These are phyloP conservation scores for Molossus alvarezi DNA, from an alignment of 2,797 vertebrate species.

Conservation along the genomic window DNA sequence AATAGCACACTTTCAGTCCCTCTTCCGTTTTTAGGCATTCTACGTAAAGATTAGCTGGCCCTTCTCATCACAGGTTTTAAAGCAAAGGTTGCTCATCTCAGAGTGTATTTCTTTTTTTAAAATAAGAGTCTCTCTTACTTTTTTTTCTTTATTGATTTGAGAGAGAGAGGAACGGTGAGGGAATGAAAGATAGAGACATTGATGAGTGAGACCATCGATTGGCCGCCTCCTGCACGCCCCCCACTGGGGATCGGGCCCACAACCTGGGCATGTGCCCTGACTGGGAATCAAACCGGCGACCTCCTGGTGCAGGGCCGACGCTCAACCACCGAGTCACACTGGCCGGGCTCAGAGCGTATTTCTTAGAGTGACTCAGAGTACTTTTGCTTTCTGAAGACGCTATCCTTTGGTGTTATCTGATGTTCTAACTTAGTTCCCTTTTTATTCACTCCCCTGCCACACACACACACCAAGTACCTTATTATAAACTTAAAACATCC, in stretches of 20 bases:
- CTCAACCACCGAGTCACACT: too few relatives aligned
- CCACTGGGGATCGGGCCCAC: too few relatives aligned
- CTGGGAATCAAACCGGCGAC: too few relatives aligned
- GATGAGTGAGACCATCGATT: too few relatives aligned
- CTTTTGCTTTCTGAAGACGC: background rate
- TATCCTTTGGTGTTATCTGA: background rate
- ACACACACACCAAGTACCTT: background rate
- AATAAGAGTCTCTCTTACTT: too few relatives aligned
- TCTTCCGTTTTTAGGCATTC: slow-evolving; percentile 74
- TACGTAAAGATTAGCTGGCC: slow-evolving; percentile 56
- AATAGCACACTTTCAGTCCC: slow-evolving; percentile 72
- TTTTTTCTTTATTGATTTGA: too few relatives aligned
- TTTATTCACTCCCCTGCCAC: background rate
- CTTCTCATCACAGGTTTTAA: slow-evolving; percentile 10
- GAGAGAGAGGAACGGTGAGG: too few relatives aligned
- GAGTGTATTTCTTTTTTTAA: background rate
- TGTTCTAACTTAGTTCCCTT: background rate
- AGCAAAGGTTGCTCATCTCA: slow-evolving; percentile 59
- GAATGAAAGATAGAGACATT: too few relatives aligned
- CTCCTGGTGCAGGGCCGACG: too few relatives aligned
- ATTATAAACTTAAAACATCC: background rate
- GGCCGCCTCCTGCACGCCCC: too few relatives aligned
- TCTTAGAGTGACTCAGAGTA: background rate
- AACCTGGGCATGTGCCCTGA: too few relatives aligned
- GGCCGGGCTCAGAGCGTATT: background rate